Evolutionary conservation across 2,113 vertebrate genomes (phyloP).

Genomic region (Hippoglossus stenolepis): DNA sequence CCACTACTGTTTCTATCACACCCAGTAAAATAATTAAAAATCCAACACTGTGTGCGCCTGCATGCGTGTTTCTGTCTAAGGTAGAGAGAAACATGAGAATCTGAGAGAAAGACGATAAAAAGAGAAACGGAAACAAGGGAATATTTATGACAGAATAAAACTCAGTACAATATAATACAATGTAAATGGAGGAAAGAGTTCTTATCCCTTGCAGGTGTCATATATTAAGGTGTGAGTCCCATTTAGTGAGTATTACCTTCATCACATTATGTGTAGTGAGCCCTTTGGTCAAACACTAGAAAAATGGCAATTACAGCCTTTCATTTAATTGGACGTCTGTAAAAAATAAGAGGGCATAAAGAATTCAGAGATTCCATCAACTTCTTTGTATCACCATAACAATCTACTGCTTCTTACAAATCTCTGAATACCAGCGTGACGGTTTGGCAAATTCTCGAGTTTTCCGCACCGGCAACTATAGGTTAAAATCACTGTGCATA

Average conservation of each 20-base stretch:
- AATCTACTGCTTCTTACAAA: conserved; percentile 31
- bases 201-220: too few relatives aligned
- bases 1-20: conserved; percentile 15
- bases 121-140: too few relatives aligned
- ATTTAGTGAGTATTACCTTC: conserved; percentile 18
- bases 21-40: too few relatives aligned
- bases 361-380: conserved; percentile 28
- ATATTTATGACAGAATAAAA: too few relatives aligned
- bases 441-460: conserved; percentile 17
- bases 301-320: conserved; percentile 37
- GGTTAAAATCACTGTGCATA: conserved; percentile 54
- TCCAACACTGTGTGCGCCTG: too few relatives aligned
- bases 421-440: conserved; percentile 14
- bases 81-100: too few relatives aligned
- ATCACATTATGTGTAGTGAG: conserved; percentile 21
- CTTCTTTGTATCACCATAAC: conserved; percentile 43
- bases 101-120: too few relatives aligned
- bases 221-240: too few relatives aligned
- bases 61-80: too few relatives aligned
- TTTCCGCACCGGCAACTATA: conserved; percentile 16
- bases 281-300: conserved; percentile 33
- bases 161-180: too few relatives aligned
- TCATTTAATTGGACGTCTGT: conserved; percentile 18
- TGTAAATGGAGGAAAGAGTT: too few relatives aligned
- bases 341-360: not conserved